Base-by-base conservation (phyloP, 2,797 vertebrate species). In the Gymnodraco acuticeps region DNA sequence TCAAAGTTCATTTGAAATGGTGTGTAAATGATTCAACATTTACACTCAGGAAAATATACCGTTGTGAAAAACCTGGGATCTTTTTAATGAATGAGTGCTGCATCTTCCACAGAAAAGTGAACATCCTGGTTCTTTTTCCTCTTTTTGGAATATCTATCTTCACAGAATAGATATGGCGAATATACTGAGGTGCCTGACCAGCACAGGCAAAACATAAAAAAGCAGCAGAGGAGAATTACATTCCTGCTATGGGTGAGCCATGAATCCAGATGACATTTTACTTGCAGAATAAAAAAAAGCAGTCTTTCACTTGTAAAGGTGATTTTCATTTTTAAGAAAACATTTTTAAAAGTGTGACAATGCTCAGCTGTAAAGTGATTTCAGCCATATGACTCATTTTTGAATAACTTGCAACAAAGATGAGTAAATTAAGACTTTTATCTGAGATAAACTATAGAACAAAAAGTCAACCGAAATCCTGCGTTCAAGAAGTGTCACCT, bases 191-290 rank as follows among this genome's bases (percentile, higher is more conserved):
- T 38, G 6, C 5, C 8, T 8, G 2, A 48, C 16, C 0, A 27
- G 46, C 27, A 54, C 51, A 73, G 42, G 58, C 19, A 76, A 62
- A 11, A 75, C 27, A 53, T 47, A 17, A n/a, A 15, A 61, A 46
- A 33, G 54, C 23, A 31, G 43, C 20, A 31, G 19, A 55, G 45
- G 15, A 48, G n/a, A 70, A 64, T 2, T 42, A 0, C 6, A 15
- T 19, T 51, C 68, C 45, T 65, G 12, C 48, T 50, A 12, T 33
- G 19, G 19, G 3, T 50, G 20, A 54, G 42, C 13, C 14, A 61
- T 63, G 8, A 68, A 14, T 50, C n/a, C n/a, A 66, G 12, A 68
- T 53, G 6, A 42, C 0, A 16, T 50, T 45, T 56, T 47, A 64
- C 56, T 31, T 61, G 15, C 17, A 23, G 15, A 53, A 53, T 33